These are phyloP conservation scores for Lontra canadensis DNA, from an alignment of 2,113 vertebrate species.

Conservation along the genomic window DNA sequence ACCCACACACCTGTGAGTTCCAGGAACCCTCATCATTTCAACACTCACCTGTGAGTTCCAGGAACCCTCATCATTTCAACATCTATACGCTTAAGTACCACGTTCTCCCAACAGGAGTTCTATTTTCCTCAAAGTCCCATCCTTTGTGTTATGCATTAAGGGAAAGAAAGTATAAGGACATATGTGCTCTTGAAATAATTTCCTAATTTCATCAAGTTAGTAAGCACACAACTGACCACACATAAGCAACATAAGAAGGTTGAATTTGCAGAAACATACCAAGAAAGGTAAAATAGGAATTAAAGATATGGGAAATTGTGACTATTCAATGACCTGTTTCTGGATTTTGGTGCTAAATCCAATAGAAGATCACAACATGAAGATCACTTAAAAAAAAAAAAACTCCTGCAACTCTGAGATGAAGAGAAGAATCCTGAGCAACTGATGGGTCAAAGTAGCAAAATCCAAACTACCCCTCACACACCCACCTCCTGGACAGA, in stretches of 20 bases:
- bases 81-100: not conserved
- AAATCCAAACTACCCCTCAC: not conserved
- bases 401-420: not conserved
- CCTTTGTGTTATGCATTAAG: not conserved
- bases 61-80: not conserved
- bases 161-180: not conserved
- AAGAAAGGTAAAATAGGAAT: not conserved
- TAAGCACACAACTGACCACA: not conserved
- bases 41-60: not conserved
- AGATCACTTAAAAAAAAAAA: not conserved
- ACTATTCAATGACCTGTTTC: not conserved
- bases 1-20: not conserved
- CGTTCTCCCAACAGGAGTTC: not conserved
- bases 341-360: not conserved
- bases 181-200: not conserved
- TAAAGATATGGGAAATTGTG: not conserved
- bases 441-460: not conserved
- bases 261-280: not conserved
- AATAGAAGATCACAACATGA: not conserved
- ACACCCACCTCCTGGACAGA: not conserved
- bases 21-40: not conserved
- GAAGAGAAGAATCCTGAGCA: not conserved
- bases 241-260: not conserved
- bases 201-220: slow-evolving; percentile 12
- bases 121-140: not conserved